Evolutionary conservation across 2,113 vertebrate genomes (phyloP), one percentile per base, ranked within the genome.

Genomic region (Pungitius pungitius): DNA sequence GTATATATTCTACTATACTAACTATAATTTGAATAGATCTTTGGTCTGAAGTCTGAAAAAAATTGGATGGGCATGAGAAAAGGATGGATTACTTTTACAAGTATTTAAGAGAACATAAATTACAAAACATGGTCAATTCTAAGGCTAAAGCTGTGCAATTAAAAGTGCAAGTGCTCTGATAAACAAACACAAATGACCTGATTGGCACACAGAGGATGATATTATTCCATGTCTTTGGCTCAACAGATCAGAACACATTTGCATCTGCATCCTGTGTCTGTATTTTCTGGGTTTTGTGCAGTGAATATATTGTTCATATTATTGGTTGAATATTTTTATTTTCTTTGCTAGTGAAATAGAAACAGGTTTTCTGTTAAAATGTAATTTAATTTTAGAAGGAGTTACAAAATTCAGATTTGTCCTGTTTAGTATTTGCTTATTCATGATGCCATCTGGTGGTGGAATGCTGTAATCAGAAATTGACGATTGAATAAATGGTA

Each of bases 391-490:
- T 40, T 45, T 30, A 10, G 8, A 13, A 47, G 61, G 42, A 7
- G 17, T 9, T 26, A 27, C 8, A 61, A 43, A 10, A 43, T 30
- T 47, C 18, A n/a, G 27, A 3, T 7, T 64, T 42, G 4, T 47
- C 8, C 18, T 35, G 15, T 73, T n/a, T 65, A 15, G 14, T 27
- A 55, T 71, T 59, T 77, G 45, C n/a, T 73, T 83, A 78, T 47
- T 76, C 55, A 62, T 60, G 62, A 39, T 22, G 27, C 61, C 88
- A 89, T 81, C 89, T 77, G 80, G 85, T 79, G 91, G 79, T 6
- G 49, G 17, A 27, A 39, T 27, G 27, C 20, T 56, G 64, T 39
- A 65, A 65, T 71, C 55, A 72, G 8, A 71, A 26, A 20, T 45
- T 54, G 14, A n/a, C 11, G 33, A 55, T 30, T 51, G 49, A 40